Conservation (phyloP, 2,113 vertebrate species). For the Microcebus lehilahytsara region DNA sequence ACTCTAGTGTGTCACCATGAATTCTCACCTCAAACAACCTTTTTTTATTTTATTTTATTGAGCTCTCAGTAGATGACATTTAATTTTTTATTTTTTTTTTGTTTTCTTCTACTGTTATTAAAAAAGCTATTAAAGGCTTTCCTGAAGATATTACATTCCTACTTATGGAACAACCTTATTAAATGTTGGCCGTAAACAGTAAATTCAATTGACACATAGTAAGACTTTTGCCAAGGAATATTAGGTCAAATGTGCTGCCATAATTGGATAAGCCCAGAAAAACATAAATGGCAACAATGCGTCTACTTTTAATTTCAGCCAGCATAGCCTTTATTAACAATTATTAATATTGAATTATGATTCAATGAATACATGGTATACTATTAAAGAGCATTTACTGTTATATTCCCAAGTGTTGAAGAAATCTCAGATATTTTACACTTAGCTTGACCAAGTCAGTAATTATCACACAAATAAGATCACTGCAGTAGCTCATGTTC, state of each 20-base stretch:
- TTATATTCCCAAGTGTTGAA: neutral
- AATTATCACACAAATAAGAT: neutral
- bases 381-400: neutral
- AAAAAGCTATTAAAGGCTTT: too few species aligned
- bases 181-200: neutral
- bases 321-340: neutral
- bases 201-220: neutral
- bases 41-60: too few species aligned
- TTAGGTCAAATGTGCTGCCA: neutral
- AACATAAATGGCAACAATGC: neutral
- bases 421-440: neutral
- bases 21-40: neutral
- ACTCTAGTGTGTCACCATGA: neutral
- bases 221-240: neutral
- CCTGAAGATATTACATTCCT: too few species aligned
- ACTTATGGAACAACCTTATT: neutral
- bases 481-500: neutral
- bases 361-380: neutral
- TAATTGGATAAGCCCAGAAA: neutral
- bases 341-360: neutral
- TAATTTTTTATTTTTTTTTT: too few species aligned
- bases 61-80: too few species aligned
- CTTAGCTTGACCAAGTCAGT: neutral
- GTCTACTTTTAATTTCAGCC: neutral
- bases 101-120: too few species aligned